phyloP scores from a whole-genome alignment of 1,140 invertebrate genomes.

The Bombus sibiricus region DNA sequence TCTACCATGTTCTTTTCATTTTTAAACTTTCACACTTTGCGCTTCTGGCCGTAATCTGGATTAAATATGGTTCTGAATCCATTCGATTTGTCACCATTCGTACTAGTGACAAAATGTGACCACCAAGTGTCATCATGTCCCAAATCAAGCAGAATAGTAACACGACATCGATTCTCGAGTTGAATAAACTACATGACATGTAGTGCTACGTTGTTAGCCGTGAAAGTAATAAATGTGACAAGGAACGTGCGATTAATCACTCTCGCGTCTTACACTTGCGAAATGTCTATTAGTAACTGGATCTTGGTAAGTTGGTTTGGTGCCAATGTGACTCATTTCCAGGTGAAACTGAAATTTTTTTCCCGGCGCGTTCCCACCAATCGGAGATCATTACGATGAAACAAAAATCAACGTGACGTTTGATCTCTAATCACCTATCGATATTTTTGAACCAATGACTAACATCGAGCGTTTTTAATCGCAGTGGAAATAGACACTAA shows the following conservation, averaged over 20 bases:
- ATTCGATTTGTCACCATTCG: background rate
- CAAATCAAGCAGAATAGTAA: background rate
- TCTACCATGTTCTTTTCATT: background rate
- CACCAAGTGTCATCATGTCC: background rate
- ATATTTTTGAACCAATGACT: background rate
- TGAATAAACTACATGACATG: background rate
- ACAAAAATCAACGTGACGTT: background rate
- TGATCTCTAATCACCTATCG: background rate
- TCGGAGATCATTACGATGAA: background rate
- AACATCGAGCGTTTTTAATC: background rate
- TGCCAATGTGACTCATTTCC: background rate
- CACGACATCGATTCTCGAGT: background rate
- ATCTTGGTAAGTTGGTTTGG: background rate
- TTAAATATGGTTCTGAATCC: background rate
- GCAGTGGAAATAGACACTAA: background rate
- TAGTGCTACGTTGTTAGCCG: background rate
- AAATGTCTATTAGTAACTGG: background rate
- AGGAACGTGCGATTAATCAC: constrained; percentile 4
- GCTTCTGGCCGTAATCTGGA: background rate
- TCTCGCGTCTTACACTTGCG: background rate
- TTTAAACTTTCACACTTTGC: no score
- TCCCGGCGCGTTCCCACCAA: background rate
- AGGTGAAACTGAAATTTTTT: background rate
- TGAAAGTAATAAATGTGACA: constrained; percentile 20
- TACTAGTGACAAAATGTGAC: background rate